Evolutionary conservation across 2,797 vertebrate genomes (phyloP).

Genomic region (Jordanella pulchra): DNA sequence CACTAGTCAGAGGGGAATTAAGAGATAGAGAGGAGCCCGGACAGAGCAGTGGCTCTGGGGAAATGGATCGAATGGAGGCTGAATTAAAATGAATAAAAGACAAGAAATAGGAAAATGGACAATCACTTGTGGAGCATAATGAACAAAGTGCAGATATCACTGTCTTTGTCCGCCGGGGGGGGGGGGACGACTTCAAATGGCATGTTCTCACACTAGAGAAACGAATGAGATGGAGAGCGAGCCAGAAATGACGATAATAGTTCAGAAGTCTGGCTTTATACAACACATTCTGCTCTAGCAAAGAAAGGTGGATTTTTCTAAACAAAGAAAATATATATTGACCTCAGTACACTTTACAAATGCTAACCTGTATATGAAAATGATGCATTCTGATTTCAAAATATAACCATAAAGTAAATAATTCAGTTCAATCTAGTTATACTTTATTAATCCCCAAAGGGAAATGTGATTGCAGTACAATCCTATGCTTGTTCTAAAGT

Average conservation of each 20-base stretch:
- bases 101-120: slow-evolving; percentile 72
- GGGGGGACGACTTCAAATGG: slow-evolving; percentile 54
- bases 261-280: slow-evolving; percentile 66
- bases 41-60: slow-evolving; percentile 50
- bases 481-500: background rate
- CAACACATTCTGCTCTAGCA: slow-evolving; percentile 69
- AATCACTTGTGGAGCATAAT: slow-evolving; percentile 73
- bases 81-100: slow-evolving; percentile 78
- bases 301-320: slow-evolving; percentile 52
- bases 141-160: slow-evolving; percentile 74
- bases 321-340: slow-evolving; percentile 46
- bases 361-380: slow-evolving; percentile 10
- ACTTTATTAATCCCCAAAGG: no score
- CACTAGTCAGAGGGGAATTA: slow-evolving; percentile 65
- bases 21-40: slow-evolving; percentile 66
- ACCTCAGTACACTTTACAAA: slow-evolving; percentile 50
- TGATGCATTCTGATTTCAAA: background rate
- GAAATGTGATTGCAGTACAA: background rate
- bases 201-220: slow-evolving; percentile 65
- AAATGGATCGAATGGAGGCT: slow-evolving; percentile 67
- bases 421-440: no score
- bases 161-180: slow-evolving; percentile 61
- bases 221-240: slow-evolving; percentile 61
- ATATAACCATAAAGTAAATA: background rate
- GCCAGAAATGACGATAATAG: slow-evolving; percentile 64